Percentiles rank a stretch among this genome's conserved stretches.
These are phyloP conservation scores for Pseudoatta argentina DNA, from an alignment of 1,140 invertebrate species.

Conservation along the genomic window DNA sequence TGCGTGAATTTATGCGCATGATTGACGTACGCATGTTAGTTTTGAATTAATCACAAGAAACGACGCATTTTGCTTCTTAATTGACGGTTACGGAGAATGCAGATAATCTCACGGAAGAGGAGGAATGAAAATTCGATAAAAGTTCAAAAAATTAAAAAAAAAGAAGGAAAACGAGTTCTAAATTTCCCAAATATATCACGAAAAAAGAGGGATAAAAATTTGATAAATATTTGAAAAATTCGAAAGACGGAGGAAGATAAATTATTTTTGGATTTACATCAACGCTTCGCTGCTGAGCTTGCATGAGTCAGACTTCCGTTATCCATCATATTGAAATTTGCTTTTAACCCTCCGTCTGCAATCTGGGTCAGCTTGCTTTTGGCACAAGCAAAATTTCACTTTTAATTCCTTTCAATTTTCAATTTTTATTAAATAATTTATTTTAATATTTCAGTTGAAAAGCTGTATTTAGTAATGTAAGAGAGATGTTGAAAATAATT, in stretches of 20 bases:
- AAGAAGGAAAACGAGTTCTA: not conserved
- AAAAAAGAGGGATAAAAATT: too few relatives aligned
- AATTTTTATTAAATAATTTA: too few relatives aligned
- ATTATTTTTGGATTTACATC: not conserved
- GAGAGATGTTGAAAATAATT: too few relatives aligned
- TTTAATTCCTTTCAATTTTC: too few relatives aligned
- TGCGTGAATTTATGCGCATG: slow-evolving; percentile 19
- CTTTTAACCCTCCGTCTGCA: not conserved
- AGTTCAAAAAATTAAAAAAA: not conserved
- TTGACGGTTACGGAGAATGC: not conserved
- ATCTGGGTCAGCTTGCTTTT: too few relatives aligned
- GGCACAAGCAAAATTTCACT: too few relatives aligned
- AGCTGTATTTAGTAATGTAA: too few relatives aligned
- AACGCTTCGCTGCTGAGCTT: not conserved
- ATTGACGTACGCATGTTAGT: not conserved
- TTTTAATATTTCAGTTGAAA: too few relatives aligned
- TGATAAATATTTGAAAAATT: too few relatives aligned
- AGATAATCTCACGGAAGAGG: not conserved
- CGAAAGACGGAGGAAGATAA: too few relatives aligned
- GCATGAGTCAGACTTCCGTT: not conserved
- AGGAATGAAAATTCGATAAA: not conserved
- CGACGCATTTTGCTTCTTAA: slow-evolving; percentile 1
- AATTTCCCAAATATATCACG: slow-evolving; percentile 2
- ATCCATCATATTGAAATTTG: not conserved
- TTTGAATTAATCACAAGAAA: slow-evolving; percentile 35